Percentiles rank a stretch among this genome's conserved stretches.
Conservation (phyloP, 1,140 invertebrate species). For the Pseudomyrmex concolor region DNA sequence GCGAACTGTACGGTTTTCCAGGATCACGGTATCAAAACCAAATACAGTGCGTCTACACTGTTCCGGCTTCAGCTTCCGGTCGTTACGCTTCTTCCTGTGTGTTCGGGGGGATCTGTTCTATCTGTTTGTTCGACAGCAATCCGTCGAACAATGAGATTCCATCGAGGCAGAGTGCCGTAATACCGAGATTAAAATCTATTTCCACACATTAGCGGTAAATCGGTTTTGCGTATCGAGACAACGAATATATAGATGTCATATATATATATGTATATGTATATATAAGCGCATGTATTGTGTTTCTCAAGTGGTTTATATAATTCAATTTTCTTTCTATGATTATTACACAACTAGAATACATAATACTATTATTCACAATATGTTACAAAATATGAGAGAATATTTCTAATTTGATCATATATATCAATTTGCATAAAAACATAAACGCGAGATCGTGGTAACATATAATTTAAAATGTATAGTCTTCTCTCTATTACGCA, state of each 20-base stretch:
- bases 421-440: background rate
- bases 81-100: conserved; percentile 73
- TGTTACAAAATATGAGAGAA: conserved; percentile 26
- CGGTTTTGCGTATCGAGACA: conserved; percentile 24
- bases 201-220: conserved; percentile 30
- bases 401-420: background rate
- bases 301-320: background rate
- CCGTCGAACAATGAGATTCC: conserved; percentile 59
- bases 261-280: background rate
- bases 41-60: conserved; percentile 71
- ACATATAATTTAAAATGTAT: conserved; percentile 17
- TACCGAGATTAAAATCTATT: conserved; percentile 51
- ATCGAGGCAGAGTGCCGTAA: conserved; percentile 51
- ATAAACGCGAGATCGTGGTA: background rate
- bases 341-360: background rate
- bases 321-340: conserved; percentile 41
- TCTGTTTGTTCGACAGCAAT: conserved; percentile 73
- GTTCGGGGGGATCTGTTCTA: conserved; percentile 31
- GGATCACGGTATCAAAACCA: conserved; percentile 63
- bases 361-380: conserved; percentile 9
- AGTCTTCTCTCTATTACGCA: background rate
- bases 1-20: conserved; percentile 77
- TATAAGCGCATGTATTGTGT: background rate
- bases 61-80: conserved; percentile 80
- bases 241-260: conserved; percentile 9